Conservation (phyloP, 1,140 invertebrate genomes). For the Drosophila guanche region DNA sequence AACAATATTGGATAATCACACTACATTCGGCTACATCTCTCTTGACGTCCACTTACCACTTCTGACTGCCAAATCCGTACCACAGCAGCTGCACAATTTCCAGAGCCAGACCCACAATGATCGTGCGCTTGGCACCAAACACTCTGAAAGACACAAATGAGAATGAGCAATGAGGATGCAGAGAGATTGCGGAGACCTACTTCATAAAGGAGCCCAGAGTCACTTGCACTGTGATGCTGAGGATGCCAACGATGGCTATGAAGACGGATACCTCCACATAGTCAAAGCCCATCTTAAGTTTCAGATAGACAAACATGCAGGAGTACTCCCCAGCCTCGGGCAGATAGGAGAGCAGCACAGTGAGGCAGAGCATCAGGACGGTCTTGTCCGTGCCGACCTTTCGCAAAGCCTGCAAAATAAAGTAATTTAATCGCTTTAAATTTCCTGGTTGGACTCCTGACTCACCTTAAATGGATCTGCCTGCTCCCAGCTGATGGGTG, state of each 20-base stretch:
- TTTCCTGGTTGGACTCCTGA: background rate
- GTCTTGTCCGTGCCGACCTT: constrained; percentile 98
- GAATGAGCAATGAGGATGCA: background rate
- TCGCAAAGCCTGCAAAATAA: constrained; percentile 87
- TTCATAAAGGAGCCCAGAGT: constrained; percentile 94
- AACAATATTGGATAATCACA: background rate
- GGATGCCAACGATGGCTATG: constrained; percentile 97
- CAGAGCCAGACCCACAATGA: constrained; percentile 97
- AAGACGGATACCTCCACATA: constrained; percentile 97
- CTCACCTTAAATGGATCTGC: constrained; percentile 97
- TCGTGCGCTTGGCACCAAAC: constrained; percentile 97
- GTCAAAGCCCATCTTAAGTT: constrained; percentile 98
- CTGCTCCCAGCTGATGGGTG: constrained; percentile 96
- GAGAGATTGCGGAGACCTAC: constrained; percentile 30
- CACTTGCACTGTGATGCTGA: constrained; percentile 97
- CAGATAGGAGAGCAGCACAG: constrained; percentile 98
- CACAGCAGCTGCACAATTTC: constrained; percentile 98
- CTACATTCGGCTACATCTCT: background rate
- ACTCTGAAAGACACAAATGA: constrained; percentile 51
- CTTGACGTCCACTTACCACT: constrained; percentile 76
- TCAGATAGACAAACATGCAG: constrained; percentile 99
- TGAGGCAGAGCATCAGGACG: constrained; percentile 97
- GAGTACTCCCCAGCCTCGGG: constrained; percentile 99
- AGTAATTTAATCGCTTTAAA: background rate
- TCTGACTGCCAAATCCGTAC: constrained; percentile 93